Base-by-base conservation (phyloP, 2,888 invertebrate species). In the Bugulina stolonifera region DNA sequence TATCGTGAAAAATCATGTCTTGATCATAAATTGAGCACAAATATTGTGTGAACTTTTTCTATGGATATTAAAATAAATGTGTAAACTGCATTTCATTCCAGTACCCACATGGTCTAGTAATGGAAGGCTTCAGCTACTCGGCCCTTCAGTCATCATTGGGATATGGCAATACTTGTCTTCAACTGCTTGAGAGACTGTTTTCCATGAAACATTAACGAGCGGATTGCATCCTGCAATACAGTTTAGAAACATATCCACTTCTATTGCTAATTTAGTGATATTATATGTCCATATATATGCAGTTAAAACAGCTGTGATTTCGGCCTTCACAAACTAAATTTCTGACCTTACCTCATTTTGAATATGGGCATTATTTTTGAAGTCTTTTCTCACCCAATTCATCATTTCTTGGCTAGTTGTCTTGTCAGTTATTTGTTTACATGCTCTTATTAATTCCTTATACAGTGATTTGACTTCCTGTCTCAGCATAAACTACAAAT, bases 401-500 rank as follows among this genome's bases (percentile, higher is more conserved):
- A 34, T 34, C 64, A 64, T 64, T 32, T 64, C 64, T 29, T 25
- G 22, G 32, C 32, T 34, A 64, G 64, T 64, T 2, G 64, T 25
- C n/a, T 64, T 64, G 27, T 64, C 64, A 29, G 32, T 10, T 10
- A 64, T 64, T 64, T 34, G 10, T 10, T 32, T 27, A 32, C 64
- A 64, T 10, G 64, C 34, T 64, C 32, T 27, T 5, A 64, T 64
- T 32, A 64, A 32, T 3, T 64, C 64, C n/a, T 64, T 64, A 34
- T 64, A 64, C n/a, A 64, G 32, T 29, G 5, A 10, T 3, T 25
- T 64, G 5, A 64, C 64, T 34, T 64, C 64, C 5, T 27, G 25
- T 34, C 64, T 64, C 34, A 64, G 32, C 64, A 64, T 64, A 34
- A 64, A 64, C 64, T 64, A 32, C n/a, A n/a, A n/a, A n/a, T n/a